phyloP scores from a whole-genome alignment of 2,797 vertebrate genomes.

The Gastrophryne carolinensis region DNA sequence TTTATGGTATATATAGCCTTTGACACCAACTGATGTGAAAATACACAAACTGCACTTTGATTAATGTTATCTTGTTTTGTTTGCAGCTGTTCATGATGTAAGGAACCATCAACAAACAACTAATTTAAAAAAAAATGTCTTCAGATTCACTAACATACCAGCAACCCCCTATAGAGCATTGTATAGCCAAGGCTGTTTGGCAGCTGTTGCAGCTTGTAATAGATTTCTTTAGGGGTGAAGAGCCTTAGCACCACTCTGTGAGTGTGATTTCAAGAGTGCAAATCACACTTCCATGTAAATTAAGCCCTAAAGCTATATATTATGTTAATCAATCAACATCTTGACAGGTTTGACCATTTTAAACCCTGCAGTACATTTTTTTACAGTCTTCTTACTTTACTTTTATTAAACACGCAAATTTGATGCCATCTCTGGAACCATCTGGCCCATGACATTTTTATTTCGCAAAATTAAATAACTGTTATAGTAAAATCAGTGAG shows the following conservation, averaged over 20 bases:
- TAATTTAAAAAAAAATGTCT: not conserved
- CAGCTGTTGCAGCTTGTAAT: not conserved
- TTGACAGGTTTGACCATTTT: not conserved
- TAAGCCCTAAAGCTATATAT: not conserved
- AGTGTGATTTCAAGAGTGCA: not conserved
- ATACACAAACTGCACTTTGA: too few species aligned
- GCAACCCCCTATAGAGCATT: not conserved
- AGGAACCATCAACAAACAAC: too few species aligned
- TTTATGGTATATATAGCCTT: too few species aligned
- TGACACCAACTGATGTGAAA: too few species aligned
- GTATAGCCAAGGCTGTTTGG: not conserved
- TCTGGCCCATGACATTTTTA: not conserved
- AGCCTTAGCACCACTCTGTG: not conserved
- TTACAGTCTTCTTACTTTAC: not conserved
- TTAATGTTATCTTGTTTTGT: too few species aligned
- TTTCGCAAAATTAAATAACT: not conserved
- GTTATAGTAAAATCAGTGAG: conserved; percentile 4
- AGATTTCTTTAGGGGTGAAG: not conserved
- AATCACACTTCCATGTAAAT: not conserved
- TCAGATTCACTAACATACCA: not conserved
- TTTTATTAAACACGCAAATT: not conserved
- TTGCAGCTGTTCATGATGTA: too few species aligned
- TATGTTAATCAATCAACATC: not conserved
- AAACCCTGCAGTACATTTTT: not conserved
- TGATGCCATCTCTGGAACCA: not conserved